Conservation (phyloP, 2,888 invertebrate species). For the Anorthoa munda region DNA sequence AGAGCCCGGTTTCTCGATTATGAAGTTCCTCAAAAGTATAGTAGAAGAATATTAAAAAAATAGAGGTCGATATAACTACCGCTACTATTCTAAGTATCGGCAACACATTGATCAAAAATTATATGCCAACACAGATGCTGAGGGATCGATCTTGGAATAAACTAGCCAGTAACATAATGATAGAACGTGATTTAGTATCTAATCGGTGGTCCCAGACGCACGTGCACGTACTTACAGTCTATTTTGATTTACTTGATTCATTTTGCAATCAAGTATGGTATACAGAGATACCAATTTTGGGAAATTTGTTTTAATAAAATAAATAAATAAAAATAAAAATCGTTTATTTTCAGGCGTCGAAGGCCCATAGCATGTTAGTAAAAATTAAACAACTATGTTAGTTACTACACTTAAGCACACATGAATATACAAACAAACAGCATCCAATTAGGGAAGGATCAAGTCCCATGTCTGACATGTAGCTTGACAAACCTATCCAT, state of each 20-base stretch:
- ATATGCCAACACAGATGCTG: background rate
- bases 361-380: too few species aligned
- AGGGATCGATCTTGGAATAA: background rate
- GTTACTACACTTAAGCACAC: too few species aligned
- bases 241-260: background rate
- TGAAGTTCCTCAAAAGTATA: background rate
- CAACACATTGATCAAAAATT: conserved; percentile 4
- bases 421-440: too few species aligned
- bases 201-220: too few species aligned
- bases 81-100: too few species aligned
- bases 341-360: too few species aligned
- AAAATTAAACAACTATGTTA: too few species aligned
- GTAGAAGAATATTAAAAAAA: background rate
- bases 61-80: background rate
- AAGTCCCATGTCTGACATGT: too few species aligned
- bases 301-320: background rate
- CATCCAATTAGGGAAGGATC: too few species aligned
- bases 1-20: background rate
- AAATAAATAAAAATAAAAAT: too few species aligned
- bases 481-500: too few species aligned
- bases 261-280: background rate
- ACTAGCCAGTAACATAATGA: background rate
- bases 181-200: conserved; percentile 30
- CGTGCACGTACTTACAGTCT: too few species aligned
- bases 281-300: background rate